Percentiles rank a stretch among this genome's conserved stretches.
phyloP scores from a whole-genome alignment of 2,113 vertebrate species.

The Centropristis striata region DNA sequence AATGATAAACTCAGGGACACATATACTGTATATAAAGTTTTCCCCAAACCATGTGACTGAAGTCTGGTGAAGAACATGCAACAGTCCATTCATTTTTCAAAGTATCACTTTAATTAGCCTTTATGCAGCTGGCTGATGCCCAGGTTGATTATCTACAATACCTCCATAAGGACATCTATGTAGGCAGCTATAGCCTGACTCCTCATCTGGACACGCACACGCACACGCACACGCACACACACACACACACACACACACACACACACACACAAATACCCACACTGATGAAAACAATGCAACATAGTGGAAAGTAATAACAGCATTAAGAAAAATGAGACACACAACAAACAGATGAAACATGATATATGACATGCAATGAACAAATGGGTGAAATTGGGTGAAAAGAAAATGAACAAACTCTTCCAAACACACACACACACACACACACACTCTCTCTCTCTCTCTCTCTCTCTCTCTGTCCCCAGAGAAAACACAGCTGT shows the following conservation, averaged over 20 bases:
- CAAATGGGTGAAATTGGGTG: not conserved
- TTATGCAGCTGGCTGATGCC: constrained; percentile 23
- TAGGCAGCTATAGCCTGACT: constrained; percentile 78
- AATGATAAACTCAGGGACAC: not conserved
- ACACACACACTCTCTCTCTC: constrained; percentile 5
- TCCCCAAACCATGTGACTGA: constrained; percentile 43
- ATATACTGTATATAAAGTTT: not conserved
- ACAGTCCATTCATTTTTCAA: constrained; percentile 52
- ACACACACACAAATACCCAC: not conserved
- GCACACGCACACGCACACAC: constrained; percentile 38
- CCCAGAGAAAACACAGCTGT: constrained; percentile 66
- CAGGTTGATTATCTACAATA: constrained; percentile 62
- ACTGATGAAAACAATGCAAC: constrained; percentile 7
- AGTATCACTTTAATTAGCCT: constrained; percentile 47
- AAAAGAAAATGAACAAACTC: constrained; percentile 12
- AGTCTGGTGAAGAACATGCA: constrained; percentile 54
- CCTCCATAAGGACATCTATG: constrained; percentile 82
- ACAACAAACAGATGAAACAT: constrained; percentile 4
- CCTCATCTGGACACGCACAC: constrained; percentile 73
- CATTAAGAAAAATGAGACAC: constrained; percentile 4
- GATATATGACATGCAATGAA: not conserved
- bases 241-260: constrained; percentile 10
- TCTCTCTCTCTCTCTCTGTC: no score
- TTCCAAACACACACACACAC: constrained; percentile 5
- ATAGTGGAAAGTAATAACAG: not conserved